A percentile compares a stretch with the other conserved stretches of the same genome.
phyloP scores from a whole-genome alignment of 2,888 invertebrate genomes.

The Serrognathus titanus region DNA sequence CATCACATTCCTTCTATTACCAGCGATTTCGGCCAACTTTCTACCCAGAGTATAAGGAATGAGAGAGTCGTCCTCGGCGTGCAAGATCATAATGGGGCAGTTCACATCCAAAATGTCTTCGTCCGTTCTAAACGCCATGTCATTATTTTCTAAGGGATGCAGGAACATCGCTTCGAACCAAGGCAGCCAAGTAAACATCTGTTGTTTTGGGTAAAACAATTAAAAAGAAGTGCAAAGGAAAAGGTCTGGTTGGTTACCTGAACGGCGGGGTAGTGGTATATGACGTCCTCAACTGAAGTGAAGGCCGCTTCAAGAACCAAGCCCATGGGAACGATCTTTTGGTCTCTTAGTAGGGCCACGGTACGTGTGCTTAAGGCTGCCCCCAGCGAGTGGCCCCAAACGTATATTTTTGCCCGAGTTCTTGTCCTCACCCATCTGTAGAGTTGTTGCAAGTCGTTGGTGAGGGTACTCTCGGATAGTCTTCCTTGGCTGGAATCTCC shows the following conservation, averaged over 20 bases:
- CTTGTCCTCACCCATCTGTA: constrained; percentile 36
- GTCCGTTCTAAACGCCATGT: constrained; percentile 36
- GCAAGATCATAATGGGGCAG: constrained; percentile 42
- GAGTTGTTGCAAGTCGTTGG: constrained; percentile 40
- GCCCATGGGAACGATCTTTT: constrained; percentile 30
- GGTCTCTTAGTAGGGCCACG: constrained; percentile 32
- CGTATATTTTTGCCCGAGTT: constrained; percentile 35
- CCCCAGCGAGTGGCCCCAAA: constrained; percentile 46
- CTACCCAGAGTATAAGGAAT: constrained; percentile 37
- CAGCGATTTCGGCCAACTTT: constrained; percentile 29
- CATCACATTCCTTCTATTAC: constrained; percentile 7
- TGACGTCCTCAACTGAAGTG: constrained; percentile 38
- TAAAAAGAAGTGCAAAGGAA: background rate
- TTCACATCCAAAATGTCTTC: constrained; percentile 35
- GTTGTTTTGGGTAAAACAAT: constrained; percentile 11
- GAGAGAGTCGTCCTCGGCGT: constrained; percentile 41
- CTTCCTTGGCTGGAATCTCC: constrained; percentile 38
- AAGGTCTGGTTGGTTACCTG: constrained; percentile 10
- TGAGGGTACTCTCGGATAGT: constrained; percentile 38
- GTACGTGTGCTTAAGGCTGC: constrained; percentile 38
- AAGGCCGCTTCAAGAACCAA: constrained; percentile 40
- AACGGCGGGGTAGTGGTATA: constrained; percentile 17
- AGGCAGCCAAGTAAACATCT: constrained; percentile 40
- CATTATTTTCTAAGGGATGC: constrained; percentile 37
- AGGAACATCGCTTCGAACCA: constrained; percentile 41